These are phyloP conservation scores for Drosophila pseudoananassae DNA, from an alignment of 1,140 invertebrate genomes.

Conservation along the genomic window DNA sequence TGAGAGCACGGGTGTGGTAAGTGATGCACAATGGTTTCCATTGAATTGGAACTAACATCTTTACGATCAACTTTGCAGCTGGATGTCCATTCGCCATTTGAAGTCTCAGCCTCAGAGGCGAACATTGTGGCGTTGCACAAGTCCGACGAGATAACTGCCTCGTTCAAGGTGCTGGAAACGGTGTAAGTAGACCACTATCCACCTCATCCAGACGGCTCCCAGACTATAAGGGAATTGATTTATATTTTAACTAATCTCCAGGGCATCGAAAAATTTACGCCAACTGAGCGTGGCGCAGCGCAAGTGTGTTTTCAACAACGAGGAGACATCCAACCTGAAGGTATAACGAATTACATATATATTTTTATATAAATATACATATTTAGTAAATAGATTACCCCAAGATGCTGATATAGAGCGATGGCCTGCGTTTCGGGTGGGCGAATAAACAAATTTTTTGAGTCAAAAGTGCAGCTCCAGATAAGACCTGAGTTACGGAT, in stretches of 20 bases:
- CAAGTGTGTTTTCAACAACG: conserved; percentile 81
- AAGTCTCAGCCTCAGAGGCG: conserved; percentile 73
- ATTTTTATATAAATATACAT: background rate
- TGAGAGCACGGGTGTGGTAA: conserved; percentile 74
- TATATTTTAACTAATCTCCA: conserved; percentile 25
- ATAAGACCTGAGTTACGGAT: conserved; percentile 12
- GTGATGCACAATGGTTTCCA: background rate
- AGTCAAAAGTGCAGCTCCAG: conserved; percentile 14
- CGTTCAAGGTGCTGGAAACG: conserved; percentile 79
- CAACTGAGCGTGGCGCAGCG: conserved; percentile 70
- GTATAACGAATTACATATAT: conserved; percentile 24
- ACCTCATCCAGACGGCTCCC: background rate
- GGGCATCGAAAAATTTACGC: conserved; percentile 65
- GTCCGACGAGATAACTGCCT: conserved; percentile 79
- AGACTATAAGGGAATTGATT: conserved; percentile 7
- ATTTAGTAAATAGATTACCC: conserved; percentile 1
- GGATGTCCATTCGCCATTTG: conserved; percentile 79
- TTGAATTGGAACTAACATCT: background rate
- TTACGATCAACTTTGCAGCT: conserved; percentile 47
- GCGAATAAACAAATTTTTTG: conserved; percentile 33
- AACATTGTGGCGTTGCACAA: conserved; percentile 69
- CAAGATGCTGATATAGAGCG: conserved; percentile 13
- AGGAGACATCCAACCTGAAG: conserved; percentile 70
- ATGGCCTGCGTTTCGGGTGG: conserved; percentile 40
- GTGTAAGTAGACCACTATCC: conserved; percentile 63